Evolutionary conservation across 2,797 vertebrate species (phyloP).

Genomic region (Phalloptychus januarius): DNA sequence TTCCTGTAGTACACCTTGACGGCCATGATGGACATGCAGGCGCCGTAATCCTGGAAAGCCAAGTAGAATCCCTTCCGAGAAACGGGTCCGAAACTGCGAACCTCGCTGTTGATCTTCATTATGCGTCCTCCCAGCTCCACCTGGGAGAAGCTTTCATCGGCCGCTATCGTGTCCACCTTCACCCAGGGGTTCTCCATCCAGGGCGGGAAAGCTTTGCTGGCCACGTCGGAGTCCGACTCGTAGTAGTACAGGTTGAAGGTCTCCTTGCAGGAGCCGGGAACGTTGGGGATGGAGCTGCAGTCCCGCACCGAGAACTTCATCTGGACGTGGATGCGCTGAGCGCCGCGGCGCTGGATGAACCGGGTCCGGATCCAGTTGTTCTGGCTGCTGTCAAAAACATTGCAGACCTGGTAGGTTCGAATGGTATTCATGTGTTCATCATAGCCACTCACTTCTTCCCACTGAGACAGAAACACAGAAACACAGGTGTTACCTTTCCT

Average conservation of each 20-base stretch:
- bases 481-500: no score
- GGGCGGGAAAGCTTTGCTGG: slow-evolving; percentile 86
- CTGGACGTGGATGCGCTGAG: slow-evolving; percentile 95
- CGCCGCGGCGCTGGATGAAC: slow-evolving; percentile 88
- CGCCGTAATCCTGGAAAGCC: slow-evolving; percentile 96
- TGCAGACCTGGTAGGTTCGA: slow-evolving; percentile 97
- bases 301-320: slow-evolving; percentile 97
- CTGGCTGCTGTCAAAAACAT: slow-evolving; percentile 92
- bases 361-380: slow-evolving; percentile 98
- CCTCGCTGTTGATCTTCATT: slow-evolving; percentile 97
- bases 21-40: slow-evolving; percentile 96
- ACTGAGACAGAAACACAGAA: slow-evolving; percentile 73
- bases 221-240: slow-evolving; percentile 88
- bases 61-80: slow-evolving; percentile 93
- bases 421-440: slow-evolving; percentile 99
- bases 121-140: slow-evolving; percentile 93
- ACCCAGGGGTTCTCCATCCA: slow-evolving; percentile 99
- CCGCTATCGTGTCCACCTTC: slow-evolving; percentile 96
- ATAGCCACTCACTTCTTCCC: slow-evolving; percentile 98
- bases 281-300: slow-evolving; percentile 94
- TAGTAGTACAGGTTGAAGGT: slow-evolving; percentile 97
- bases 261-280: slow-evolving; percentile 97
- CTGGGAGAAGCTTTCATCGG: slow-evolving; percentile 96
- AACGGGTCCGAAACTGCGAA: slow-evolving; percentile 94
- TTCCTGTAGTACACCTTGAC: slow-evolving; percentile 95